These are phyloP conservation scores for Anoura caudifer DNA, from an alignment of 2,113 vertebrate genomes.

Conservation along the genomic window DNA sequence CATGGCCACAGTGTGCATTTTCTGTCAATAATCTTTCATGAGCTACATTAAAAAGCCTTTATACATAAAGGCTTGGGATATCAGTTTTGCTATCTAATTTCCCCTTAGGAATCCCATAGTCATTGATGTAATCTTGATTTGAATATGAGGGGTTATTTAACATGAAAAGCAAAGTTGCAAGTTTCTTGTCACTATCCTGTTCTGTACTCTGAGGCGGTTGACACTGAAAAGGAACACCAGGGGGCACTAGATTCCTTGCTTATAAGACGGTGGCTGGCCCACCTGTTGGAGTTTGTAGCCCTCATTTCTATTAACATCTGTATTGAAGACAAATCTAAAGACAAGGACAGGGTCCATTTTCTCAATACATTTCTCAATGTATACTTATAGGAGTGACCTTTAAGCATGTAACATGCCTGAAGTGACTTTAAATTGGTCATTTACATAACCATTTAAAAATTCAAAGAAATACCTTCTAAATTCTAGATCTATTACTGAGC, in stretches of 20 bases:
- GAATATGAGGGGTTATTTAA: not conserved
- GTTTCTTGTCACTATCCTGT: not conserved
- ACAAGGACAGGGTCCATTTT: not conserved
- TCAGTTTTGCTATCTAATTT: not conserved
- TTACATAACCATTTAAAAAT: not conserved
- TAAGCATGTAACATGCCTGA: not conserved
- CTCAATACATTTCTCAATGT: not conserved
- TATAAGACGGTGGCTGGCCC: not conserved
- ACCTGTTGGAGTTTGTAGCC: not conserved
- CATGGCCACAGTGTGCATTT: not conserved
- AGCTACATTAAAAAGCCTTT: not conserved
- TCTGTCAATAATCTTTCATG: not conserved
- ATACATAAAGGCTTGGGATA: not conserved
- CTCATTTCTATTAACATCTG: not conserved
- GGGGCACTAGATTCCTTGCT: slow-evolving; percentile 50
- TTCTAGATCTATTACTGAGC: not conserved
- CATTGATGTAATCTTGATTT: not conserved
- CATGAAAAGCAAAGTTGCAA: not conserved
- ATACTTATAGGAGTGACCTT: not conserved
- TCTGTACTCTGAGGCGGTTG: not conserved
- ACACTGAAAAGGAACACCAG: slow-evolving; percentile 42
- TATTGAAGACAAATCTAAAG: not conserved
- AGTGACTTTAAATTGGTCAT: not conserved
- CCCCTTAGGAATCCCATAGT: not conserved
- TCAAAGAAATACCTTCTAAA: not conserved